Evolutionary conservation across 2,113 vertebrate species (phyloP), one percentile per base, ranked within the genome.

Genomic region (Martes martes): DNA sequence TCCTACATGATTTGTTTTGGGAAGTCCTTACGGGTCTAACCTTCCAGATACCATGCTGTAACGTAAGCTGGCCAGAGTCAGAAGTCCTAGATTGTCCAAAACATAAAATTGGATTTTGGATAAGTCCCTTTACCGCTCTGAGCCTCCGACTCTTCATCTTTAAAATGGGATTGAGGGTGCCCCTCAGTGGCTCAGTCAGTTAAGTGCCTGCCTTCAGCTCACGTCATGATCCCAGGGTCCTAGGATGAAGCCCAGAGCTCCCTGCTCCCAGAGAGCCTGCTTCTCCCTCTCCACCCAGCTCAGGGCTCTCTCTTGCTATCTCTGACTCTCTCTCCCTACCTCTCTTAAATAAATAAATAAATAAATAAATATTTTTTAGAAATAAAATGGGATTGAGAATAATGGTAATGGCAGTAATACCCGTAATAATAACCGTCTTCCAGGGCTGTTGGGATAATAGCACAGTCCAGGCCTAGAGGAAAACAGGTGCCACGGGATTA

Each of bases 121-220:
- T 88, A 80, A 88, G 39, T 96, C n/a, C 39, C 28, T 87, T 96
- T 87, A 94, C 78, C 90, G 96, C 67, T 92, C 57, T 78, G 93
- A 65, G 26, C 59, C 47, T 89, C 80, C 96, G 4, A 61, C 24
- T 26, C 52, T 95, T 98, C 87, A 95, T 98, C 81, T 96, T 94
- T 92, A 95, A 95, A 94, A 79, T 71, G 42, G 69, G 71, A 71
- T 87, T 7, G 9, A 36, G 74, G 14, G 63, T 33, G 15, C 15
- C 63, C 31, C 31, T 67, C 63, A 7, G 6, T 33, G 63, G 63
- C 28, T 67, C 63, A 31, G 63, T 65, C 28, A 16, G 31, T 33
- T 33, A 67, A 67, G 31, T 15, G 1, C 14, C 31, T 67, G 31
- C 63, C 14, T 67, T 67, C 14, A 7, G 31, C 31, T 67, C 63